Base-by-base conservation (phyloP, 2,888 invertebrate genomes). In the Acanthococcus lagerstroemiae region DNA sequence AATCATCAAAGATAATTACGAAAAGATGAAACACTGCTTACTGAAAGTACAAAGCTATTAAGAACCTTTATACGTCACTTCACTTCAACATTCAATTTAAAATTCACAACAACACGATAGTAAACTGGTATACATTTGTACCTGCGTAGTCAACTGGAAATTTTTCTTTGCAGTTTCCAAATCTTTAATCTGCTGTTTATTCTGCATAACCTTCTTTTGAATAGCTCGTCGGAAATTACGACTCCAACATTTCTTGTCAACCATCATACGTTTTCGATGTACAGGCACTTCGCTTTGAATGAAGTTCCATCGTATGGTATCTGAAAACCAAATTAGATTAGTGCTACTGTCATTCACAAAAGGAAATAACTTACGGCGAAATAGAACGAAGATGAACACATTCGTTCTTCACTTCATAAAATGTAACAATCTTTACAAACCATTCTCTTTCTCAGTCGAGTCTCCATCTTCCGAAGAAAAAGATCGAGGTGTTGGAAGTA, bases 231-330 rank as follows among this genome's bases (percentile, higher is more conserved):
- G 80, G 72, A 82, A 83, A 73, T 79, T 78, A 70, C 81, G 79
- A 1, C 80, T 77, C n/a, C 75, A 75, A 48, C 58, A 67, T 52
- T 71, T 71, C 46, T 72, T 74, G 12, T 69, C 70, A 4, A 71
- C 67, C 12, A 70, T 69, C 27, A 66, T 73, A 44, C 76, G 74
- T 70, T 76, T 68, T 73, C 71, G 79, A 76, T 74, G 83, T 81
- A 76, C 83, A 75, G 73, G 83, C 73, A 79, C 80, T 75, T 87
- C 87, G 67, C 90, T 91, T 70, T 90, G 88, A 74, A 94, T 88
- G 80, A 93, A 94, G 76, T 91, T 90, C 93, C 93, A 94, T 67
- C 92, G 83, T 48, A 58, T 58, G 30, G 30, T 52, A 17, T 67
- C 67, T 67, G n/a, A 30, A 46, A 26, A 61, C 25, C 3, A 21